Evolutionary conservation across 2,797 vertebrate species (phyloP).

Genomic region (Parauchenoglanis punctatus): DNA sequence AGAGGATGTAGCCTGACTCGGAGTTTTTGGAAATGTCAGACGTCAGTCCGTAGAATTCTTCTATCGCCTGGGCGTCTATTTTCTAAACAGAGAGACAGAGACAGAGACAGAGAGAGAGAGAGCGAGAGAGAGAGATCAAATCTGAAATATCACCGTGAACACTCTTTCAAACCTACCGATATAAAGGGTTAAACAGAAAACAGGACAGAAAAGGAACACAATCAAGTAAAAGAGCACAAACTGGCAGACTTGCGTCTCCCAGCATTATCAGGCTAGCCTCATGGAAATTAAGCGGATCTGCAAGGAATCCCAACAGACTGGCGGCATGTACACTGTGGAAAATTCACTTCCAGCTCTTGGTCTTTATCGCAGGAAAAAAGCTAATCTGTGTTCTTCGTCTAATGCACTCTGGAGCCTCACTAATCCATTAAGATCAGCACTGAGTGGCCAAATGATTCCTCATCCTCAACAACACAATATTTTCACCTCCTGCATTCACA

Average conservation of each 20-base stretch:
- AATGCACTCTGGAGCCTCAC: conserved; percentile 15
- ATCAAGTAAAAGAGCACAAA: neutral
- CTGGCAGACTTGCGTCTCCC: neutral
- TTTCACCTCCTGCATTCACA: neutral
- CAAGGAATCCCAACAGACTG: conserved; percentile 18
- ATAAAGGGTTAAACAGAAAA: neutral
- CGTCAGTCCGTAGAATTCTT: conserved; percentile 98
- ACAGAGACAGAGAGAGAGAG: neutral
- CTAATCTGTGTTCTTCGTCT: conserved; percentile 19
- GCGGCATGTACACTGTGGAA: conserved; percentile 22
- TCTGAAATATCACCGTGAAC: neutral
- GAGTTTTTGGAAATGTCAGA: conserved; percentile 99
- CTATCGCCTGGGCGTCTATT: conserved; percentile 98
- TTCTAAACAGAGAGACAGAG: conserved; percentile 75
- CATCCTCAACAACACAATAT: neutral
- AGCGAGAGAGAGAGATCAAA: neutral
- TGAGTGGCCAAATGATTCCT: neutral
- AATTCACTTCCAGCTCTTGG: conserved; percentile 12
- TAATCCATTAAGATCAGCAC: conserved; percentile 13
- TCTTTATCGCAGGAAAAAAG: conserved; percentile 25
- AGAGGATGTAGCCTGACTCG: conserved; percentile 99
- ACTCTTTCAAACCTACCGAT: neutral
- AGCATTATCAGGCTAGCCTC: neutral
- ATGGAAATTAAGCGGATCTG: neutral
- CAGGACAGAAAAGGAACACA: neutral